Percentiles rank a stretch among this genome's conserved stretches.
These are phyloP conservation scores for Perca fluviatilis DNA, from an alignment of 2,113 vertebrate species.

Conservation along the genomic window DNA sequence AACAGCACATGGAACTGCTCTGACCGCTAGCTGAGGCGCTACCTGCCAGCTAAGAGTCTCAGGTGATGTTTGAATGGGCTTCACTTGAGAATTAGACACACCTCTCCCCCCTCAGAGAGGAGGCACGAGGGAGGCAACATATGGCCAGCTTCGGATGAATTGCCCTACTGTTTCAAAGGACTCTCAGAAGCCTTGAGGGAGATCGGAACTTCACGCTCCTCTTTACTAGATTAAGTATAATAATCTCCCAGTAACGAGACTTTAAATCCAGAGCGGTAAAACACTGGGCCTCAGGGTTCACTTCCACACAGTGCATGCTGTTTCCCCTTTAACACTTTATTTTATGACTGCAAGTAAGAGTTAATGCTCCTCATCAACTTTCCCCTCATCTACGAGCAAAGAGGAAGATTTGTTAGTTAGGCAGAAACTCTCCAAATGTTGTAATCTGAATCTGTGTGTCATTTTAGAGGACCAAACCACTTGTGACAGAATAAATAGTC, in stretches of 20 bases:
- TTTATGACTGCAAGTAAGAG: conserved; percentile 82
- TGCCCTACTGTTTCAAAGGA: conserved; percentile 78
- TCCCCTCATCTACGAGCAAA: conserved; percentile 48
- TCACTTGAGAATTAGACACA: conserved; percentile 61
- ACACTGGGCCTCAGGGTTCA: conserved; percentile 56
- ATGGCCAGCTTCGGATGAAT: conserved; percentile 74
- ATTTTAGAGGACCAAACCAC: neutral
- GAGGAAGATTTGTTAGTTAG: neutral
- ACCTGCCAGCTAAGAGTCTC: conserved; percentile 76
- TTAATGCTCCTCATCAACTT: conserved; percentile 67
- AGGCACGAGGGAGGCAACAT: conserved; percentile 61
- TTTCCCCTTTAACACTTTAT: conserved; percentile 70
- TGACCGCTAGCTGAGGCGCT: conserved; percentile 42
- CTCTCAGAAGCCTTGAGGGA: conserved; percentile 75
- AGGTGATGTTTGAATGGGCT: conserved; percentile 74
- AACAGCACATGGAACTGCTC: conserved; percentile 40
- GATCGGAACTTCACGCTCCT: conserved; percentile 75
- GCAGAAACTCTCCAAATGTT: neutral
- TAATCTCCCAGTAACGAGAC: conserved; percentile 86
- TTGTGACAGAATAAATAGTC: neutral
- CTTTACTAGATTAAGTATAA: conserved; percentile 85
- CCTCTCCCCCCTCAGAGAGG: conserved; percentile 43
- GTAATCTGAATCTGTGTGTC: neutral
- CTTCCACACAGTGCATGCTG: conserved; percentile 47
- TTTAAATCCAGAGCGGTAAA: conserved; percentile 75